phyloP scores from a whole-genome alignment of 2,888 invertebrate species.

The Ferrisia virgata region DNA sequence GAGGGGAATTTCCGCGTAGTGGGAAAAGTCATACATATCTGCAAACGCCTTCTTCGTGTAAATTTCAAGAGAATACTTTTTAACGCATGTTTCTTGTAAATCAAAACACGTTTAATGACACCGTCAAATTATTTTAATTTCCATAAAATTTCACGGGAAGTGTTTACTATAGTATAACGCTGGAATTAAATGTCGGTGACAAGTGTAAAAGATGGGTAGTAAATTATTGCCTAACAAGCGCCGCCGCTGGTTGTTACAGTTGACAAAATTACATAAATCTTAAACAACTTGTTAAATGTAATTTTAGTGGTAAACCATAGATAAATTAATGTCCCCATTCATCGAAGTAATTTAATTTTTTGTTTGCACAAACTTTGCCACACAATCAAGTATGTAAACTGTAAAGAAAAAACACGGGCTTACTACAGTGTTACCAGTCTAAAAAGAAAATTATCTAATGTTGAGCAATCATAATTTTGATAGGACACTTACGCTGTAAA shows the following conservation, averaged over 20 bases:
- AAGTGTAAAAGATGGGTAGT: slow-evolving; percentile 27
- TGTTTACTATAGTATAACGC: not conserved
- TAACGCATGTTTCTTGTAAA: not conserved
- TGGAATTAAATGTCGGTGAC: not conserved
- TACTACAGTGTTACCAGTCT: no score
- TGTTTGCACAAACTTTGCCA: not conserved
- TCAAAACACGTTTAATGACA: not conserved
- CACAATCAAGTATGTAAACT: not conserved
- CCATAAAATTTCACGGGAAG: not conserved
- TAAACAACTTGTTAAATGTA: not conserved
- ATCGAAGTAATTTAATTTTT: not conserved
- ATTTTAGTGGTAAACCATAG: not conserved
- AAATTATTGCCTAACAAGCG: slow-evolving; percentile 12
- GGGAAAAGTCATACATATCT: not conserved
- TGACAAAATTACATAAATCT: slow-evolving; percentile 25
- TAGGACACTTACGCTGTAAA: not conserved
- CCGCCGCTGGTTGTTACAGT: slow-evolving; percentile 6
- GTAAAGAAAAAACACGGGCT: not conserved
- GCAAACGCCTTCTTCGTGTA: not conserved
- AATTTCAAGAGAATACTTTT: not conserved
- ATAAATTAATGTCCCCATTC: not conserved
- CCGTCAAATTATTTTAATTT: not conserved
- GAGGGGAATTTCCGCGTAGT: no score
- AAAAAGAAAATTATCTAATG: not conserved
- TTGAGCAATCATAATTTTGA: not conserved